phyloP scores from a whole-genome alignment of 1,140 invertebrate species.

The Aradophagus sp. region DNA sequence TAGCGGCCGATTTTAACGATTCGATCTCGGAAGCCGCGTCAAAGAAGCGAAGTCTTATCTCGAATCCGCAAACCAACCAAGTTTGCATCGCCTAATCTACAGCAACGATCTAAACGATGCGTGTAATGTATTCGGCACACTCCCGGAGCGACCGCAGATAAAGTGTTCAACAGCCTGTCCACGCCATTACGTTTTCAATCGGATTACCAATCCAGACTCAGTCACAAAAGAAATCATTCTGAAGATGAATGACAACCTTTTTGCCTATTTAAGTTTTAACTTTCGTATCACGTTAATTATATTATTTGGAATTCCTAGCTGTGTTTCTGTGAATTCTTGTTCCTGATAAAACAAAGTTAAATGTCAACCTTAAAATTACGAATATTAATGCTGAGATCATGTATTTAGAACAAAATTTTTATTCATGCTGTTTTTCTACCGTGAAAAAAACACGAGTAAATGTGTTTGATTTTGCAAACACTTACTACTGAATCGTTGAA shows the following conservation, averaged over 20 bases:
- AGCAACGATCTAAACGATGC: constrained; percentile 69
- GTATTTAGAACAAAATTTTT: no score
- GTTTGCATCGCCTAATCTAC: constrained; percentile 61
- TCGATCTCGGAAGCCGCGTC: constrained; percentile 39
- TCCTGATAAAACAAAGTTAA: no score
- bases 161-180: constrained; percentile 63
- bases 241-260: constrained; percentile 12
- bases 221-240: constrained; percentile 38
- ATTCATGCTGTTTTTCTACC: no score
- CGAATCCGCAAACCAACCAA: constrained; percentile 45
- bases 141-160: constrained; percentile 62
- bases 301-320: no score
- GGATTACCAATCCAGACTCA: constrained; percentile 41
- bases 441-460: no score
- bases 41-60: constrained; percentile 53
- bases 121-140: constrained; percentile 66
- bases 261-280: no score
- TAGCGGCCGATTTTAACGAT: constrained; percentile 47
- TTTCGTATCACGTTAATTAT: no score
- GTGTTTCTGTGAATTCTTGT: no score
- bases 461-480: no score
- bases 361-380: no score
- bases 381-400: no score
- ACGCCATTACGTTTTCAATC: constrained; percentile 63
- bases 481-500: no score